Conservation (phyloP, 2,797 vertebrate species). For the Mastacembelus armatus region DNA sequence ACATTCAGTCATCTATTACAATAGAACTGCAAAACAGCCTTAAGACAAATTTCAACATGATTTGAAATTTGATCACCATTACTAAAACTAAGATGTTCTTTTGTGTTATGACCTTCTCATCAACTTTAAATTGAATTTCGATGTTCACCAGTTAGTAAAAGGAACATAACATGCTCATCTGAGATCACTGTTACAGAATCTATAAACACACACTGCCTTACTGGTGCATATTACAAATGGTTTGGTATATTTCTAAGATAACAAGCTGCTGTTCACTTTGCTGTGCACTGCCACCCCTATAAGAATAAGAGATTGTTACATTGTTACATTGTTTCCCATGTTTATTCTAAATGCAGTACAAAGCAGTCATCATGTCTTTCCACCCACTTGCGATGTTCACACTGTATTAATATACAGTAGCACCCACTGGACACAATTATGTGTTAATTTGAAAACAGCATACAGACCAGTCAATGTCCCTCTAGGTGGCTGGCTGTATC, state of each 20-base stretch:
- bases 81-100: too few species aligned
- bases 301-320: constrained; percentile 39
- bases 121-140: too few species aligned
- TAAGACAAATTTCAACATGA: too few species aligned
- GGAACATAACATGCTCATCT: too few species aligned
- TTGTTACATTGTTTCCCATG: constrained; percentile 20
- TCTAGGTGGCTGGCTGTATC: constrained; percentile 32
- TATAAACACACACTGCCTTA: background rate
- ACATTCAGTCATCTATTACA: too few species aligned
- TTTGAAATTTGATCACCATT: too few species aligned
- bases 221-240: background rate
- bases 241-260: constrained; percentile 29
- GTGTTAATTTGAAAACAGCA: constrained; percentile 44
- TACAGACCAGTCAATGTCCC: constrained; percentile 22
- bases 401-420: background rate
- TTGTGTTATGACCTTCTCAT: too few species aligned
- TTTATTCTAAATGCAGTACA: constrained; percentile 50
- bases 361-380: constrained; percentile 28
- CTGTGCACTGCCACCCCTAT: background rate
- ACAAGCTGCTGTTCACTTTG: constrained; percentile 50
- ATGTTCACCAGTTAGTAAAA: too few species aligned
- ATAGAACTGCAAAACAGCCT: too few species aligned
- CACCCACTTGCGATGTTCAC: constrained; percentile 19
- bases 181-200: too few species aligned
- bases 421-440: background rate